Percentiles rank a stretch among this genome's conserved stretches.
These are phyloP conservation scores for Neoascia interrupta DNA, from an alignment of 2,888 invertebrate genomes.

Conservation along the genomic window DNA sequence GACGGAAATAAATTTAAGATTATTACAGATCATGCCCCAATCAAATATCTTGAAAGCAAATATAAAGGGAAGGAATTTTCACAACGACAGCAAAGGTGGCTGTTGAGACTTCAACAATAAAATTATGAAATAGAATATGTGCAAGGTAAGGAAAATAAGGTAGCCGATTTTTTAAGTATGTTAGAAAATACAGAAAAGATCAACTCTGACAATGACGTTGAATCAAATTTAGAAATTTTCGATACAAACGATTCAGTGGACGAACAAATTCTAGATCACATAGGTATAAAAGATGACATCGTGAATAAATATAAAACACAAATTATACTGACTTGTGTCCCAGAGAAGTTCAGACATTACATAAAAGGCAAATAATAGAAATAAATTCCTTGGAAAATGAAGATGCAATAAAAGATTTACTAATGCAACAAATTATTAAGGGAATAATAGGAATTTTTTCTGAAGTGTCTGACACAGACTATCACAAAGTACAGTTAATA, in stretches of 20 bases:
- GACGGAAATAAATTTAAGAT: slow-evolving; percentile 54
- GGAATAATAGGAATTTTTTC: slow-evolving; percentile 36
- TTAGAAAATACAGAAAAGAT: slow-evolving; percentile 28
- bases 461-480: slow-evolving; percentile 30
- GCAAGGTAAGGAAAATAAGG: slow-evolving; percentile 51
- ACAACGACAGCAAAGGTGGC: not conserved
- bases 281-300: slow-evolving; percentile 35
- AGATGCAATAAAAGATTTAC: slow-evolving; percentile 29
- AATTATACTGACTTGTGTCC: slow-evolving; percentile 56
- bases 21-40: slow-evolving; percentile 47
- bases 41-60: slow-evolving; percentile 49
- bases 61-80: slow-evolving; percentile 48
- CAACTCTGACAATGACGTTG: not conserved
- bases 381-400: slow-evolving; percentile 24
- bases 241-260: slow-evolving; percentile 12
- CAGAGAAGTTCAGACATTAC: slow-evolving; percentile 28
- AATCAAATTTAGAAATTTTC: slow-evolving; percentile 22
- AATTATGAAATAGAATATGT: slow-evolving; percentile 61
- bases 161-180: slow-evolving; percentile 60
- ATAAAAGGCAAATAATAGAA: slow-evolving; percentile 42
- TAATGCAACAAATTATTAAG: slow-evolving; percentile 35
- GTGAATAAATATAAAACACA: slow-evolving; percentile 62
- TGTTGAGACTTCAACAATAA: not conserved
- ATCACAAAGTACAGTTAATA: slow-evolving; percentile 41
- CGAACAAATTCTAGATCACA: not conserved